These are phyloP conservation scores for Antennarius striatus DNA, from an alignment of 2,113 vertebrate genomes.

Conservation along the genomic window DNA sequence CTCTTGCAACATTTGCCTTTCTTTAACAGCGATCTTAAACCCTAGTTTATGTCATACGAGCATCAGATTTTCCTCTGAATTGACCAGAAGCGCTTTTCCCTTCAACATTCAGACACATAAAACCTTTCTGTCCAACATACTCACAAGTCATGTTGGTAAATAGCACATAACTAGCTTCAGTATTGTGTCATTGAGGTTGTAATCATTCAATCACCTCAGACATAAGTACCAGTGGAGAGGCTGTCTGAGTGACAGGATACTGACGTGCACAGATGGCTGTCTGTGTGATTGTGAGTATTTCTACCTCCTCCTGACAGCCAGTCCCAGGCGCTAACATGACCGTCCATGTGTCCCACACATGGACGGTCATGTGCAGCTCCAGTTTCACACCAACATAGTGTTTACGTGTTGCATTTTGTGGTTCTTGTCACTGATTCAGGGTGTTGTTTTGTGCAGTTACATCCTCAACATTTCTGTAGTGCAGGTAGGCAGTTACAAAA, in stretches of 20 bases:
- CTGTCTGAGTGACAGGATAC: slow-evolving; percentile 21
- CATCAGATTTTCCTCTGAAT: too few species aligned
- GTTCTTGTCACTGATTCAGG: not conserved
- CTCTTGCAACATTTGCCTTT: too few species aligned
- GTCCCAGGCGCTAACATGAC: slow-evolving; percentile 58
- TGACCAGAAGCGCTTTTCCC: too few species aligned
- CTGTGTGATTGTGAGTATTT: slow-evolving; percentile 10
- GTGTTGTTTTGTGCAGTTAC: not conserved
- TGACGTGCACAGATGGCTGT: slow-evolving; percentile 44
- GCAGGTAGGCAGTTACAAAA: not conserved
- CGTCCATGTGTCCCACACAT: slow-evolving; percentile 45
- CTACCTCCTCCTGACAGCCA: slow-evolving; percentile 1
- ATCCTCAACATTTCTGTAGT: slow-evolving; percentile 2
- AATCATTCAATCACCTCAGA: not conserved
- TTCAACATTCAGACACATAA: too few species aligned
- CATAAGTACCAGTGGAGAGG: not conserved
- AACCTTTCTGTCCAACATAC: too few species aligned
- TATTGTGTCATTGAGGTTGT: too few species aligned
- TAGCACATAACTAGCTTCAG: too few species aligned
- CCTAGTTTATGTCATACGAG: too few species aligned
- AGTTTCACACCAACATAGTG: slow-evolving; percentile 28
- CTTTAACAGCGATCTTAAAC: too few species aligned
- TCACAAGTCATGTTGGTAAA: too few species aligned
- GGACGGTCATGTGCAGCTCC: not conserved
- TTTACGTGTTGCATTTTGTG: slow-evolving; percentile 4